Evolutionary conservation across 64 coral and sea anemone species (phyloP), one percentile per base, ranked within the genome.

Genomic region (Exaiptasia diaphana): DNA sequence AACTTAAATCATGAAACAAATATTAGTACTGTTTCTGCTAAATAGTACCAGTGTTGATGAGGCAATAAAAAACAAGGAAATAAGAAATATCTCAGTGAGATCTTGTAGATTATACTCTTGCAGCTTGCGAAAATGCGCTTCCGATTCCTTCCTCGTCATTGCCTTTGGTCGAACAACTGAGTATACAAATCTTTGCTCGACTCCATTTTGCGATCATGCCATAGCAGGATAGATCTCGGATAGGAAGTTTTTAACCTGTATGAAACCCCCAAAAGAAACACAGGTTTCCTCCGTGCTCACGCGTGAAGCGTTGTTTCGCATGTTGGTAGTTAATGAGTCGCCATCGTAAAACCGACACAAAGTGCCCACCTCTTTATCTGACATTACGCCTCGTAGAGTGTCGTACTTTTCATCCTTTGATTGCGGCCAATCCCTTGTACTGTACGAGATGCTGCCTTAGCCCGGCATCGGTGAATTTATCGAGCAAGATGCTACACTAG

Each of bases 321-420:
- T 50, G 33, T 83, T 72, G 4, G 54, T 83, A 21, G 71, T 71
- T 13, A 82, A 2, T 10, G 49, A 83, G 32, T 83, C 80, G 3
- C 65, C 65, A 56, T 83, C 80, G 29, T 71, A 83, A 3, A 83
- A 7, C 13, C 80, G 20, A 67, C 80, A 83, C 38, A 83, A 14
- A 21, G 80, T 72, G 1, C 80, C 65, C 38, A 29, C 30, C 50
- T 83, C 80, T 60, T 29, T 60, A n/a, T 83, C 80, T 15, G 14
- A n/a, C 1, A 54, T 26, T 3, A 83, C 70, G 20, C 57, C 43
- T 18, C 58, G 3, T 7, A 81, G 7, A 5, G 78, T 81, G 23
- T 83, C 46, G 24, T 72, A 64, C 80, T 74, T 85, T 24, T 83
- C 80, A 15, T 85, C 68, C 28, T 74, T 85, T 83, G 1, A 71